phyloP scores from a whole-genome alignment of 92 coral and sea anemone genomes.

The Umimayanthus kanabou region DNA sequence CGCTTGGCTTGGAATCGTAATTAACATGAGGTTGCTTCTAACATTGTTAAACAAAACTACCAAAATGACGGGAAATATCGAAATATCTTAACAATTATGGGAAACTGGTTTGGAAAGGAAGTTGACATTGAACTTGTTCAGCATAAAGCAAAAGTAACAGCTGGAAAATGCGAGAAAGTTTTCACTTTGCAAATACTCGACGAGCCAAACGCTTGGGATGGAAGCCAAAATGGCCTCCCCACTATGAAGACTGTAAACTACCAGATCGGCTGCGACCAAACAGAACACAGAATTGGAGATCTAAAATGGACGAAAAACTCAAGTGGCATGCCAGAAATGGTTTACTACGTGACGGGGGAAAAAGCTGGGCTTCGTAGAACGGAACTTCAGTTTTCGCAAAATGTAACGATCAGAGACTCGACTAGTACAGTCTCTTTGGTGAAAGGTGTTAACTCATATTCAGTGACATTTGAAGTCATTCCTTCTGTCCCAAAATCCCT shows the following conservation, averaged over 20 bases:
- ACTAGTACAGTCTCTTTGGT: background rate
- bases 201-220: background rate
- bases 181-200: background rate
- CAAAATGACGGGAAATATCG: background rate
- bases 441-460: background rate
- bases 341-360: background rate
- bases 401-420: no score
- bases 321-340: background rate
- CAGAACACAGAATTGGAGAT: background rate
- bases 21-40: no score
- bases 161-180: slow-evolving; percentile 8
- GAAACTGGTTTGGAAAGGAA: background rate
- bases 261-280: background rate
- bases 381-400: no score
- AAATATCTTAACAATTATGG: background rate
- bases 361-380: no score
- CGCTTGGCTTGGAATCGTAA: no score
- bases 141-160: background rate
- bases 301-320: background rate
- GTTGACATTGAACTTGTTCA: background rate
- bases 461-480: background rate
- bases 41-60: no score
- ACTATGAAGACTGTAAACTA: background rate
- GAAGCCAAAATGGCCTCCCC: background rate
- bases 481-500: background rate